Percentiles rank a stretch among this genome's conserved stretches.
Conservation (phyloP, 2,888 invertebrate species). For the Hemicrepidius hirtus region DNA sequence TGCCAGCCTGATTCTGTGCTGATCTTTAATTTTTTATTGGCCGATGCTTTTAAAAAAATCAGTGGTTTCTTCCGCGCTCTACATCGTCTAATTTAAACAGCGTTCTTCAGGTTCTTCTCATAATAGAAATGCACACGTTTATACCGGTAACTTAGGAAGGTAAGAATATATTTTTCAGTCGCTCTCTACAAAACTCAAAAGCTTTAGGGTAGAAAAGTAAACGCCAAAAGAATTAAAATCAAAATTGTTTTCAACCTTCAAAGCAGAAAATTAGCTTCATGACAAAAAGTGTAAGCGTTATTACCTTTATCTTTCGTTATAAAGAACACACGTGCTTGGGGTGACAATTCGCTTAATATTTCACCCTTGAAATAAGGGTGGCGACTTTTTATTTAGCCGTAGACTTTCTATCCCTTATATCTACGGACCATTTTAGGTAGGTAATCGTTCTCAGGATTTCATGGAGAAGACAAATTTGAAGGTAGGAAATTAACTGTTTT, state of each 20-base stretch:
- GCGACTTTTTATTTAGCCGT: constrained; percentile 50
- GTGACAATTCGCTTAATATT: constrained; percentile 57
- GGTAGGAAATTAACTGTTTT: constrained; percentile 64
- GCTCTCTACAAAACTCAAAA: not conserved
- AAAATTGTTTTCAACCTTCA: constrained; percentile 20
- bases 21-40: too few relatives aligned
- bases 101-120: too few relatives aligned
- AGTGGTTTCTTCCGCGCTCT: too few relatives aligned
- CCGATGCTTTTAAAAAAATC: too few relatives aligned
- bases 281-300: constrained; percentile 49
- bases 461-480: constrained; percentile 50
- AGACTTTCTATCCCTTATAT: constrained; percentile 40
- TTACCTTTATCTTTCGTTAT: constrained; percentile 54
- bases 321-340: constrained; percentile 55
- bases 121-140: too few relatives aligned
- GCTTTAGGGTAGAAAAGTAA: not conserved
- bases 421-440: constrained; percentile 38
- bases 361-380: constrained; percentile 53
- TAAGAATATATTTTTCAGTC: too few relatives aligned
- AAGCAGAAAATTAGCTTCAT: constrained; percentile 48
- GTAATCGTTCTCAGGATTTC: constrained; percentile 37
- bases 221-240: constrained; percentile 7
- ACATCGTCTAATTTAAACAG: too few relatives aligned
- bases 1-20: too few relatives aligned
- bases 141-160: too few relatives aligned